Evolutionary conservation across 2,797 vertebrate species (phyloP).

Genomic region (Rhadinocentrus ornatus): DNA sequence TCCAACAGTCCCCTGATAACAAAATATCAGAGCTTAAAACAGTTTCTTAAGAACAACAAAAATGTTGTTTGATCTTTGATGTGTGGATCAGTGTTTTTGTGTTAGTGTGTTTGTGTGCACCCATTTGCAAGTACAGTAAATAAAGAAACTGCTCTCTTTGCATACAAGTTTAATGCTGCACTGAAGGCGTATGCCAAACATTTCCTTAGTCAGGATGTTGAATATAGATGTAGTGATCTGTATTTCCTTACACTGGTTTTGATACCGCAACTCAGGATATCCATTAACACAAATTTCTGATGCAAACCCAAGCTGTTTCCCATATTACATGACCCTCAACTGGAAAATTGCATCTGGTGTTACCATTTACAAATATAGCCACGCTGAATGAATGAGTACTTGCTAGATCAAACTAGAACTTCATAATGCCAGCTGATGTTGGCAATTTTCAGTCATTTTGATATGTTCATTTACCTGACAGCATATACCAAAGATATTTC

Average conservation of each 20-base stretch:
- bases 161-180: not conserved
- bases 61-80: slow-evolving; percentile 28
- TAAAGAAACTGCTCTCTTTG: slow-evolving; percentile 12
- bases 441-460: not conserved
- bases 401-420: not conserved
- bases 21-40: slow-evolving; percentile 31
- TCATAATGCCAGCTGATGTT: not conserved
- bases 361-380: slow-evolving; percentile 4
- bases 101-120: not conserved
- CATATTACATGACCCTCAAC: not conserved
- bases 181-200: slow-evolving; percentile 5
- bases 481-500: not conserved
- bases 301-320: not conserved
- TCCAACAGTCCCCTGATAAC: slow-evolving; percentile 22
- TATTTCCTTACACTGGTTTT: not conserved
- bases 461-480: not conserved
- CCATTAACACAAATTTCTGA: not conserved
- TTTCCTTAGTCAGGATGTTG: not conserved
- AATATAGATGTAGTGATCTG: not conserved
- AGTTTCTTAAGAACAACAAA: slow-evolving; percentile 27
- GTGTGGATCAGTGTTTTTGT: slow-evolving; percentile 6
- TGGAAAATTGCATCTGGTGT: not conserved
- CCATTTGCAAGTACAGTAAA: slow-evolving; percentile 11
- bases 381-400: not conserved
- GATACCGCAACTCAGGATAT: not conserved